A percentile compares a stretch with the other conserved stretches of the same genome.
Evolutionary conservation across 2,888 invertebrate genomes (phyloP).

Genomic region (Pseudanteris insignis): DNA sequence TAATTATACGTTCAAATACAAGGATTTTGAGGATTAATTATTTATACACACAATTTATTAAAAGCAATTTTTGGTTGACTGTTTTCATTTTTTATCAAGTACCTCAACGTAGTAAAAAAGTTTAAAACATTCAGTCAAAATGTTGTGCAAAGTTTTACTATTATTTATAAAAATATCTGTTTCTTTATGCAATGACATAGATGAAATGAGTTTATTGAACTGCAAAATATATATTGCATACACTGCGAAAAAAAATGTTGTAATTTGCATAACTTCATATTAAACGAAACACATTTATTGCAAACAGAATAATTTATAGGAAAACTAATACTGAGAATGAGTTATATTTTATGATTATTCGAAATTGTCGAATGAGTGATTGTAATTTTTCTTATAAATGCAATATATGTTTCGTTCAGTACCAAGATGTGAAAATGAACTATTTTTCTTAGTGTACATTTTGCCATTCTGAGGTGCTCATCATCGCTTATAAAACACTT

Average conservation of each 20-base stretch:
- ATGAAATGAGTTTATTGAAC: conserved; percentile 11
- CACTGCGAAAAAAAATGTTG: no score
- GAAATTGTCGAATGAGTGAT: no score
- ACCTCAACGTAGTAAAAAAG: conserved; percentile 28
- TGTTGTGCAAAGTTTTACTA: conserved; percentile 26
- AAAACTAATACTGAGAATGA: no score
- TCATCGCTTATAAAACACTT: conserved; percentile 25
- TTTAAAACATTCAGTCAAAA: conserved; percentile 35
- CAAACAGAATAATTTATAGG: no score
- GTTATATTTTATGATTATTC: no score
- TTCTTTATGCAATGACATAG: conserved; percentile 7
- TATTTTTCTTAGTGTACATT: conserved; percentile 18
- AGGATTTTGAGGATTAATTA: conserved; percentile 6
- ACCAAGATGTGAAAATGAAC: no score
- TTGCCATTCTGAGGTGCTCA: conserved; percentile 13
- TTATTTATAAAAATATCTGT: conserved; percentile 33
- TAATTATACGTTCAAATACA: conserved; percentile 3
- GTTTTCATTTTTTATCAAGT: conserved; percentile 1
- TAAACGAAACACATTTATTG: no score
- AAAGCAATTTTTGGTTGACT: conserved; percentile 2
- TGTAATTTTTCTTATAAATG: no score
- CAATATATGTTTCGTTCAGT: no score
- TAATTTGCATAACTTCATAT: no score
- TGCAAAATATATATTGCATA: conserved; percentile 22
- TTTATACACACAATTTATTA: conserved; percentile 19